Evolutionary conservation across 1,140 invertebrate species (phyloP), one percentile per base, ranked within the genome.

Genomic region (Zaprionus lachaisei): DNA sequence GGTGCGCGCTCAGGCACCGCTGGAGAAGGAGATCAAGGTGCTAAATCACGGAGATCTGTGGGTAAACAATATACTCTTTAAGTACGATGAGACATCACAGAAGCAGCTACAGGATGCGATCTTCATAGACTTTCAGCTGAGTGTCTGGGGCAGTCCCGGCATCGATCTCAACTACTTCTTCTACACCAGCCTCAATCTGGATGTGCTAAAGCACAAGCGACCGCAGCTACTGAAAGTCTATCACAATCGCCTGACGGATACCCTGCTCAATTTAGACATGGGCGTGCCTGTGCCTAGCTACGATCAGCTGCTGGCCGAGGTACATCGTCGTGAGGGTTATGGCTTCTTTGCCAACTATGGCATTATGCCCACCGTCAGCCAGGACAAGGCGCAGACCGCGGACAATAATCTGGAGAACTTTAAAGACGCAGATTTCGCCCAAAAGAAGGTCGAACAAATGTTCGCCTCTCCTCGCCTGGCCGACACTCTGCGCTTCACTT

Each of bases 21-120:
- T 73, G 9, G 65, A 79, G 20, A 31, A 74, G 38, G 7, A 77
- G 64, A 66, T 80, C 70, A 93, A 94, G 51, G 95, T 95, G 2
- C 89, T 96, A 3, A 95, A 94, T 79, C 95, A 96, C 65, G 95
- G 95, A 12, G 95, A 96, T 82, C 92, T 94, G 2, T 96, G 95
- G 95, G 92, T 94, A 0, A 96, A 95, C 75, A 96, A 96, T 67
- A 94, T 96, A 91, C 80, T 96, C 41, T 96, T 96, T 80, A 93
- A 93, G 31, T 95, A 95, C 79, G 69, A 80, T 38, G 26, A 54
- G 9, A 20, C 22, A 0, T 28, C 41, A 47, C 41, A 47, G 47
- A 20, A 69, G 6, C 57, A 72, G 26, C 67, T 55, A 6, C 57
- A 65, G 54, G 84, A 92, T 64, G 44, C 81, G 9, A 79, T 82